Evolutionary conservation across 2,113 vertebrate species (phyloP).

Genomic region (Sebastes schlegelii): DNA sequence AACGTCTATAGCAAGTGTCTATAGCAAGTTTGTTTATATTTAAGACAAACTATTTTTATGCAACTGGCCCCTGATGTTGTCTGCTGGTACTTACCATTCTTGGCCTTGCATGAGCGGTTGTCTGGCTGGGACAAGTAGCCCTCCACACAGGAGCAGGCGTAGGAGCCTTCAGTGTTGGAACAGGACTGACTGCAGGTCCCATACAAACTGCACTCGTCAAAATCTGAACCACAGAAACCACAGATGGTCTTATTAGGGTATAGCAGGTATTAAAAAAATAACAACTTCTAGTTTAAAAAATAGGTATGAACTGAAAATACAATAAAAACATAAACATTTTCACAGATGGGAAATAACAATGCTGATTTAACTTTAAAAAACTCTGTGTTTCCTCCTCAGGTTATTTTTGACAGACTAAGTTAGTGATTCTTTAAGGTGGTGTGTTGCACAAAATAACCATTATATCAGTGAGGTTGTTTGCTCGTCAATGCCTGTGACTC

Average conservation of each 20-base stretch:
- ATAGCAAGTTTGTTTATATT: too few species aligned
- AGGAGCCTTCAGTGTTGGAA: slow-evolving; percentile 91
- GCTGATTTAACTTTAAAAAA: not conserved
- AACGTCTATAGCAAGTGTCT: too few species aligned
- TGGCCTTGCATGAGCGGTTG: slow-evolving; percentile 97
- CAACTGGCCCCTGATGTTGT: not conserved
- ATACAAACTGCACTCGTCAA: slow-evolving; percentile 92
- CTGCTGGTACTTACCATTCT: slow-evolving; percentile 87
- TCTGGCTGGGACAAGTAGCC: slow-evolving; percentile 95
- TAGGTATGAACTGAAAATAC: not conserved
- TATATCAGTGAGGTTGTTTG: not conserved
- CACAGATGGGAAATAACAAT: not conserved
- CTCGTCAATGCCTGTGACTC: slow-evolving; percentile 2
- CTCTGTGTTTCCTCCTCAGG: not conserved
- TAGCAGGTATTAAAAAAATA: not conserved
- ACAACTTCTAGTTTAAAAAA: not conserved
- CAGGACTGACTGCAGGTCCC: slow-evolving; percentile 98
- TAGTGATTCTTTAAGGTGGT: not conserved
- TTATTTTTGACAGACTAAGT: not conserved
- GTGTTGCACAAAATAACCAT: slow-evolving; percentile 17
- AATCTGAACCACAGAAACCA: slow-evolving; percentile 83
- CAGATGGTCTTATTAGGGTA: slow-evolving; percentile 20
- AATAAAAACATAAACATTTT: not conserved
- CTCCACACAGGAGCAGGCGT: slow-evolving; percentile 93
- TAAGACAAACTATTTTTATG: too few species aligned